Conservation (phyloP, 2,113 vertebrate genomes). For the Crotalus viridis region DNA sequence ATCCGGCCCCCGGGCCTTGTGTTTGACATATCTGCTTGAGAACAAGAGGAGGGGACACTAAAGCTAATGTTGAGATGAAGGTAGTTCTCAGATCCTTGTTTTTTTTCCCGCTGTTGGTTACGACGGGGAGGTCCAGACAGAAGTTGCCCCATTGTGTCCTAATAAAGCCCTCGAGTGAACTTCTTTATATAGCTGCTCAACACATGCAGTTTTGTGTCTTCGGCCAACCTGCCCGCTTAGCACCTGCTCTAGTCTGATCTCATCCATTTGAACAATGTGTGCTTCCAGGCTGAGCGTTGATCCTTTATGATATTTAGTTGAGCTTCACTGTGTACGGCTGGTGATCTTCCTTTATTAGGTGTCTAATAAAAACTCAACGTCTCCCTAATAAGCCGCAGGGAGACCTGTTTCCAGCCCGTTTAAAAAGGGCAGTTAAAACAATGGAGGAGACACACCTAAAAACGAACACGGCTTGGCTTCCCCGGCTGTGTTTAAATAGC, state of each 20-base stretch:
- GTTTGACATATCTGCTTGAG: too few relatives aligned
- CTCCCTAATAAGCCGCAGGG: not conserved
- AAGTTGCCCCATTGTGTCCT: not conserved
- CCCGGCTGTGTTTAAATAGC: not conserved
- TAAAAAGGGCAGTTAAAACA: not conserved
- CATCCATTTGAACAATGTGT: constrained; percentile 22
- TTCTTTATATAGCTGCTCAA: constrained; percentile 2
- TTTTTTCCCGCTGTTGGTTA: not conserved
- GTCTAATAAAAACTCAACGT: not conserved
- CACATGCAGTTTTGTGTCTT: not conserved
- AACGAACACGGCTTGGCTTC: not conserved
- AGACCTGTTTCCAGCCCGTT: not conserved
- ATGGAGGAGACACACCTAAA: not conserved
- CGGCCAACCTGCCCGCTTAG: constrained; percentile 20
- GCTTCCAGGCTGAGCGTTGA: not conserved
- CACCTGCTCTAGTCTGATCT: constrained; percentile 28
- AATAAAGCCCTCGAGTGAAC: not conserved
- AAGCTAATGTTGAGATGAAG: not conserved
- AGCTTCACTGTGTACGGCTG: not conserved
- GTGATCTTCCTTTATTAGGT: constrained; percentile 9
- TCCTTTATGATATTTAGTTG: not conserved
- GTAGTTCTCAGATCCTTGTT: not conserved
- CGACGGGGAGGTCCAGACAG: not conserved
- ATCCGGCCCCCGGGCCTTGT: too few relatives aligned
- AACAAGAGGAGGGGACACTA: not conserved